A percentile compares a stretch with the other conserved stretches of the same genome.
Conservation (phyloP, 2,888 invertebrate species). For the Teleiodes luculella region DNA sequence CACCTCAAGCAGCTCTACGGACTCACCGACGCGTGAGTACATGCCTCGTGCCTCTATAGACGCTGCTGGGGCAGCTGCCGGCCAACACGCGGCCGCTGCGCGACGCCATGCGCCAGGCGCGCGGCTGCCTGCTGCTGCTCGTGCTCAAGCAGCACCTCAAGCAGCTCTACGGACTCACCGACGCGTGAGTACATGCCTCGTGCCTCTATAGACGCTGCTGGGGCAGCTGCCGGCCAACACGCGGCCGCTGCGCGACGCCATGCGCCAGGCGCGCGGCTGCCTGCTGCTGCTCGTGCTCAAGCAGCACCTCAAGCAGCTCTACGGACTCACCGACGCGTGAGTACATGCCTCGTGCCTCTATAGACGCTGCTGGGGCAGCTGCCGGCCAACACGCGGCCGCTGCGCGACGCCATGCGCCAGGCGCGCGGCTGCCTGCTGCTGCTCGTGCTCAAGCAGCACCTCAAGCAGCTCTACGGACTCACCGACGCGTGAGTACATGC, state of each 20-base stretch:
- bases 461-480: too few relatives aligned
- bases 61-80: too few relatives aligned
- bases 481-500: too few relatives aligned
- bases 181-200: constrained; percentile 86
- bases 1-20: neutral
- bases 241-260: constrained; percentile 78
- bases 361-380: too few relatives aligned
- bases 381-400: neutral
- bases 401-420: neutral
- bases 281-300: constrained; percentile 94
- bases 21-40: too few relatives aligned
- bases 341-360: constrained; percentile 33
- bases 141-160: neutral
- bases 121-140: too few relatives aligned
- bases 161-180: constrained; percentile 79
- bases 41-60: too few relatives aligned
- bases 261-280: constrained; percentile 96
- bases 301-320: constrained; percentile 97
- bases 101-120: constrained; percentile 39
- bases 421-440: neutral
- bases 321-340: constrained; percentile 95
- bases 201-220: too few relatives aligned
- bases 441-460: neutral
- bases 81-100: neutral
- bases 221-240: too few relatives aligned